A percentile compares a stretch with the other conserved stretches of the same genome.
Evolutionary conservation across 2,797 vertebrate species (phyloP).

Genomic region (Spatula versicolor): DNA sequence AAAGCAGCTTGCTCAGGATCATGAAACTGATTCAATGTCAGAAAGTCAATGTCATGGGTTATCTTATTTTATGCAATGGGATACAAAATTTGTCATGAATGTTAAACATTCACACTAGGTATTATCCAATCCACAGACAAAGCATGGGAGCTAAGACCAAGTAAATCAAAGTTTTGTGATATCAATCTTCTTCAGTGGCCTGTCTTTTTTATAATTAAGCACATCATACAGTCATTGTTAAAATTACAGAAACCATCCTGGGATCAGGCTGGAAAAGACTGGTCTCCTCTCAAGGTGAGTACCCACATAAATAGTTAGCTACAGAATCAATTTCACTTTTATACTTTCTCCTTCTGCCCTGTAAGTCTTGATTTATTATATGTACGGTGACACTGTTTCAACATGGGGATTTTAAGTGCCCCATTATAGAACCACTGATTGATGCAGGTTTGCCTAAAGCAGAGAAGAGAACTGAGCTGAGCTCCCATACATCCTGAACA

Average conservation of each 20-base stretch:
- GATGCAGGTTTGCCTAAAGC: slow-evolving; percentile 33
- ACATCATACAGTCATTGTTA: not conserved
- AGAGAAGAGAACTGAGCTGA: not conserved
- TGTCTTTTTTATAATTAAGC: slow-evolving; percentile 6
- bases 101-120: not conserved
- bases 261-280: slow-evolving; percentile 4
- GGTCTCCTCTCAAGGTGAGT: slow-evolving; percentile 52
- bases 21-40: not conserved
- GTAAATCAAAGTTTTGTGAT: slow-evolving; percentile 14
- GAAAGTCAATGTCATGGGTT: not conserved
- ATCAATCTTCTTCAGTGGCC: not conserved
- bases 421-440: slow-evolving; percentile 37
- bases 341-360: slow-evolving; percentile 31
- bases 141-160: not conserved
- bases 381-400: not conserved
- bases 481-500: not conserved
- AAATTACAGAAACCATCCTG: slow-evolving; percentile 8
- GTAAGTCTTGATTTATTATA: slow-evolving; percentile 45
- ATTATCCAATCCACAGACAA: not conserved
- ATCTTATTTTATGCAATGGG: not conserved
- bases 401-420: slow-evolving; percentile 26
- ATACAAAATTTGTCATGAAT: not conserved
- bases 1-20: not conserved
- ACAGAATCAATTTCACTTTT: not conserved
- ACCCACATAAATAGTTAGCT: slow-evolving; percentile 12